A percentile compares a stretch with the other conserved stretches of the same genome.
Conservation (phyloP, 2,888 invertebrate species). For the Aradus depressus region DNA sequence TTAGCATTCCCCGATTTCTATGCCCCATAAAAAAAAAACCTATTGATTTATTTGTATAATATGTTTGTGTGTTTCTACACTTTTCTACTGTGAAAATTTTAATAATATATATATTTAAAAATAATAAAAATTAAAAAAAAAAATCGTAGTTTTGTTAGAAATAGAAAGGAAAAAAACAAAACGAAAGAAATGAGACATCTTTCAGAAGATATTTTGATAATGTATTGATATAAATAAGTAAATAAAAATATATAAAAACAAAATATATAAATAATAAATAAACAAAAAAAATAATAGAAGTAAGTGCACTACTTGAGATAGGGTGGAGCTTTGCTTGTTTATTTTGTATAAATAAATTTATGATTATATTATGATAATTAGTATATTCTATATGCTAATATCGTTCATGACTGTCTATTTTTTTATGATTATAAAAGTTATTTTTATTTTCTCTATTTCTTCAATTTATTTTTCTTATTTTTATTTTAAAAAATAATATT, state of each 20-base stretch:
- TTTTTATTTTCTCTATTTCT: conserved; percentile 6
- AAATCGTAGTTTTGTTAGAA: too few relatives aligned
- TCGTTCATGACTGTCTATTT: conserved; percentile 5
- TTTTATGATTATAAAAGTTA: conserved; percentile 10
- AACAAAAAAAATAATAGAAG: too few relatives aligned
- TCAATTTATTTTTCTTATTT: conserved; percentile 14
- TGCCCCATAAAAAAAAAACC: conserved; percentile 8
- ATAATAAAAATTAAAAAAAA: background rate
- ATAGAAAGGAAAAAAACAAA: background rate
- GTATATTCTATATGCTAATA: too few relatives aligned
- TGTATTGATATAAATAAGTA: conserved; percentile 4
- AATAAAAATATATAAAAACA: background rate
- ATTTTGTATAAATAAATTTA: conserved; percentile 4
- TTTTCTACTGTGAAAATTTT: conserved; percentile 21
- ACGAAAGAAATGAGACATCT: too few relatives aligned
- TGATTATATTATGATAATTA: background rate
- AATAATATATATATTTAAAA: conserved; percentile 3
- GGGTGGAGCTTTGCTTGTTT: conserved; percentile 22
- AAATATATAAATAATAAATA: background rate
- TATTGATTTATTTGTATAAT: conserved; percentile 6
- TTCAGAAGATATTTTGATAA: conserved; percentile 2
- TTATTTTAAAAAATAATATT: conserved; percentile 4
- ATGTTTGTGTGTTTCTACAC: conserved; percentile 25
- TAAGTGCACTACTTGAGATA: conserved; percentile 15
- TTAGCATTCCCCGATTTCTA: conserved; percentile 14